phyloP scores from a whole-genome alignment of 2,888 invertebrate species.

The Phyllotreta cruciferae region DNA sequence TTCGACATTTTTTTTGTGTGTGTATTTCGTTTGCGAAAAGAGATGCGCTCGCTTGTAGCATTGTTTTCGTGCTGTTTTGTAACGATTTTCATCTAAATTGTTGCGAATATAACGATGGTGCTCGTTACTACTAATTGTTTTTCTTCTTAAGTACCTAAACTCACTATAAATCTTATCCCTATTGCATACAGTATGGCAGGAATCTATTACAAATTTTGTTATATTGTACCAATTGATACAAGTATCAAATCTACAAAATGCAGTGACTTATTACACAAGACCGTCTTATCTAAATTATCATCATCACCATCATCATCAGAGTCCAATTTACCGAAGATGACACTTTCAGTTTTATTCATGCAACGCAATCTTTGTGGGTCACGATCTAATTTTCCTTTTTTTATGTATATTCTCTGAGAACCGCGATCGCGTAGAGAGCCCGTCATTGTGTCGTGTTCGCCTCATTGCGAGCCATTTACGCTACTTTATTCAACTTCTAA shows the following conservation, averaged over 20 bases:
- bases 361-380: slow-evolving; percentile 13
- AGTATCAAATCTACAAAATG: no score
- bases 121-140: slow-evolving; percentile 1
- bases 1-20: slow-evolving; percentile 43
- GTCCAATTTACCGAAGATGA: no score
- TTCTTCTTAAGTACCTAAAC: background rate
- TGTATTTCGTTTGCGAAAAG: slow-evolving; percentile 30
- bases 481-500: slow-evolving; percentile 19
- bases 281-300: no score
- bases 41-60: slow-evolving; percentile 36
- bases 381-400: slow-evolving; percentile 27
- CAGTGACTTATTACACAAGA: no score
- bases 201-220: no score
- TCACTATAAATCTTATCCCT: background rate
- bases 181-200: no score
- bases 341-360: slow-evolving; percentile 1
- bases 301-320: no score
- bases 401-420: slow-evolving; percentile 33
- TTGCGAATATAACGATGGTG: slow-evolving; percentile 12
- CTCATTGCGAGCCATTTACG: slow-evolving; percentile 16
- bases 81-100: slow-evolving; percentile 34
- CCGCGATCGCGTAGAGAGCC: background rate
- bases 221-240: no score
- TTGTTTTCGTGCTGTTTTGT: slow-evolving; percentile 34
- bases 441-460: slow-evolving; percentile 10